These are phyloP conservation scores for Pogonognathellus flavescens DNA, from an alignment of 1,140 invertebrate genomes.

Conservation along the genomic window DNA sequence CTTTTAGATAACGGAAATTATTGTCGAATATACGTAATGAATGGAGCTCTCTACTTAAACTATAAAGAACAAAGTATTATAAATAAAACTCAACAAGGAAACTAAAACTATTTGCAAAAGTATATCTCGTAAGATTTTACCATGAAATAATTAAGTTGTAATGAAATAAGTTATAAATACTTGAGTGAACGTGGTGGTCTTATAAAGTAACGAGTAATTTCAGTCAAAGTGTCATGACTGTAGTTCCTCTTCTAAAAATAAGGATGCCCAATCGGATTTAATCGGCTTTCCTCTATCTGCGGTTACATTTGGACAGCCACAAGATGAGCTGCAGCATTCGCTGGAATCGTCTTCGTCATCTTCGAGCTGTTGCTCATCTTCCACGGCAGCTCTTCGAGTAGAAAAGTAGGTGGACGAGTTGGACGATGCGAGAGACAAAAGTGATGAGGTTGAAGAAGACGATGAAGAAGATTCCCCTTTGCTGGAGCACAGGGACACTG, in stretches of 20 bases:
- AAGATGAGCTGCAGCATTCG: neutral
- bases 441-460: neutral
- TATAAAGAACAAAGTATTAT: no score
- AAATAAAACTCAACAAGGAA: no score
- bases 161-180: neutral
- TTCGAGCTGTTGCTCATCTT: constrained; percentile 4
- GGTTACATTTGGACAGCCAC: neutral
- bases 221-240: constrained; percentile 9
- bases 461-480: constrained; percentile 7
- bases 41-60: no score
- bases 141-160: no score
- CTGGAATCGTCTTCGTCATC: constrained; percentile 1
- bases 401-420: constrained; percentile 1
- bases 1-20: no score
- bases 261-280: neutral
- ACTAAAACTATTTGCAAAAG: no score
- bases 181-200: neutral
- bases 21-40: no score
- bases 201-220: neutral
- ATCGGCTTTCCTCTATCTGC: neutral
- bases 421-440: neutral
- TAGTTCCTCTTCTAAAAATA: constrained; percentile 15
- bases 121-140: no score
- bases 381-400: neutral
- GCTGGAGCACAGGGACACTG: constrained; percentile 36